Conservation (phyloP, 2,797 vertebrate species). For the Scleropages formosus region DNA sequence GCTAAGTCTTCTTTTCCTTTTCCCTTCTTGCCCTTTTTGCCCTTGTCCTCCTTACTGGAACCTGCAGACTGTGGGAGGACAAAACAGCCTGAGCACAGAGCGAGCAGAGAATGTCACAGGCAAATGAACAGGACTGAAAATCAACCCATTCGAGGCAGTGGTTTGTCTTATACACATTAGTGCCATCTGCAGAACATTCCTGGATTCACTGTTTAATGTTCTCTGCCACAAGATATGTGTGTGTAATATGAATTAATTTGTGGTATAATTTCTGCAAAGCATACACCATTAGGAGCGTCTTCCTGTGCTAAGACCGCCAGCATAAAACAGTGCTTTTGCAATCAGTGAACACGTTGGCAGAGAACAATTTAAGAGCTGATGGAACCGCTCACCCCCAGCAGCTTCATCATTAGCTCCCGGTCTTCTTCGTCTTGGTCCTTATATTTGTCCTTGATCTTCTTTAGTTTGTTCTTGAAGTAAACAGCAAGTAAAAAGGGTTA, state of each 20-base stretch:
- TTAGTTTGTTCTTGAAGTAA: constrained; percentile 84
- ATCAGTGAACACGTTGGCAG: background rate
- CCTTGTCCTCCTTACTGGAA: constrained; percentile 82
- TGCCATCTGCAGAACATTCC: too few relatives aligned
- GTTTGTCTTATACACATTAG: too few relatives aligned
- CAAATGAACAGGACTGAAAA: background rate
- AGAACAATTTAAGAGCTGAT: too few relatives aligned
- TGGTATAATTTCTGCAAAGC: too few relatives aligned
- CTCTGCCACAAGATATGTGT: too few relatives aligned
- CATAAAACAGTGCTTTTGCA: background rate
- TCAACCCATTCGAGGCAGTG: background rate
- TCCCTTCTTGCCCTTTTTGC: constrained; percentile 84
- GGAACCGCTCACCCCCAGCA: constrained; percentile 80
- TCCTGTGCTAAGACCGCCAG: too few relatives aligned
- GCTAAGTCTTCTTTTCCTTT: constrained; percentile 75
- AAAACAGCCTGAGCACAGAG: background rate
- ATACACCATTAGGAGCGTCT: too few relatives aligned
- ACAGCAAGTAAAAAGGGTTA: constrained; percentile 20
- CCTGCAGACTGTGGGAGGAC: constrained; percentile 78
- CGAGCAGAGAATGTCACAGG: background rate
- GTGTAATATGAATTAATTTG: too few relatives aligned
- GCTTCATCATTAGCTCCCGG: constrained; percentile 92
- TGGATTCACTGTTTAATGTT: too few relatives aligned
- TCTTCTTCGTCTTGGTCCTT: constrained; percentile 99
- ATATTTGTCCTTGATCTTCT: constrained; percentile 98